phyloP scores from a whole-genome alignment of 2,888 invertebrate species.

The Eudasyphora cyanicolor region DNA sequence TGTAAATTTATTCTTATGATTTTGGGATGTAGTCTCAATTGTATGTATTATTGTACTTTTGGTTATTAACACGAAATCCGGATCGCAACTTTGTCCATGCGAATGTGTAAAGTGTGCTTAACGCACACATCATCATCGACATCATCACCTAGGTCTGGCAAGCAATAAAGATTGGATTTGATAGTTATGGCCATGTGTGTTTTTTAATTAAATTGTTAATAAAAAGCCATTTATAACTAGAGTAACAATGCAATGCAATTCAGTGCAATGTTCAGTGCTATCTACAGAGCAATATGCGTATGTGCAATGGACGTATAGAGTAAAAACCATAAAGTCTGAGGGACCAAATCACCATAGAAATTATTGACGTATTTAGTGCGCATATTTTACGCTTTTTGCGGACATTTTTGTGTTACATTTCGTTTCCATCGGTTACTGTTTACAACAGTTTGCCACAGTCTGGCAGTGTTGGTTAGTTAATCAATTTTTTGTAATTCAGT shows the following conservation, averaged over 20 bases:
- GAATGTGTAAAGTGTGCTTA: slow-evolving; percentile 51
- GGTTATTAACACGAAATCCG: slow-evolving; percentile 41
- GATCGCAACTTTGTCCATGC: slow-evolving; percentile 17
- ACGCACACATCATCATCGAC: not conserved
- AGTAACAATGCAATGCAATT: too few relatives aligned
- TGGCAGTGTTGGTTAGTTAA: too few relatives aligned
- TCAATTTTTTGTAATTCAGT: not conserved
- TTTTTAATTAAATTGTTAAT: slow-evolving; percentile 63
- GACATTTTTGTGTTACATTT: not conserved
- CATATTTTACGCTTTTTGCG: slow-evolving; percentile 19
- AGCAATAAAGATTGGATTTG: slow-evolving; percentile 32
- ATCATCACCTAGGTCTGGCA: not conserved
- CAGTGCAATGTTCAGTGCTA: too few relatives aligned
- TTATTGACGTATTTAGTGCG: slow-evolving; percentile 45
- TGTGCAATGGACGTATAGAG: too few relatives aligned
- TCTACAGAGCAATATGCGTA: too few relatives aligned
- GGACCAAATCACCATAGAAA: slow-evolving; percentile 48
- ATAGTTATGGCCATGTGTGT: slow-evolving; percentile 47
- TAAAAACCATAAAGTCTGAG: slow-evolving; percentile 39
- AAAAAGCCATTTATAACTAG: slow-evolving; percentile 48
- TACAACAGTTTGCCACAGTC: slow-evolving; percentile 31
- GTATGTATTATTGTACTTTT: slow-evolving; percentile 29
- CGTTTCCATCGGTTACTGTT: slow-evolving; percentile 21
- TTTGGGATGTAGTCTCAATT: slow-evolving; percentile 1
- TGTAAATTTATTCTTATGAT: slow-evolving; percentile 19